phyloP scores from a whole-genome alignment of 2,797 vertebrate genomes.

The Orestias chungarensis region DNA sequence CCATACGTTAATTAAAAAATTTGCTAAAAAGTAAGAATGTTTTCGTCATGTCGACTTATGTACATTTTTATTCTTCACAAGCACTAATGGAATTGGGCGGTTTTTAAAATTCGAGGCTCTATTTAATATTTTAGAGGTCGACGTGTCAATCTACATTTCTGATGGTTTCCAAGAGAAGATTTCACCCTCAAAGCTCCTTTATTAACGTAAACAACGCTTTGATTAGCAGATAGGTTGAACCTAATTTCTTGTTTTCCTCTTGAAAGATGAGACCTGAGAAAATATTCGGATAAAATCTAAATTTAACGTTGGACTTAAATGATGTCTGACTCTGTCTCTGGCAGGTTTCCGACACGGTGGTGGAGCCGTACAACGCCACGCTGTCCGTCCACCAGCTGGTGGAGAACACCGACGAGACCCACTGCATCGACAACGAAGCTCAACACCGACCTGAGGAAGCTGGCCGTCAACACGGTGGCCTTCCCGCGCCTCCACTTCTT shows the following conservation, averaged over 20 bases:
- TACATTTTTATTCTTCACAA: background rate
- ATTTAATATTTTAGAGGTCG: background rate
- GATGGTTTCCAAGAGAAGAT: background rate
- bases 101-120: background rate
- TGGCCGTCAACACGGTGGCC: slow-evolving; percentile 89
- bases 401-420: slow-evolving; percentile 93
- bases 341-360: slow-evolving; percentile 88
- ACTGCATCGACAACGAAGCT: slow-evolving; percentile 93
- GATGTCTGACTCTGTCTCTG: background rate
- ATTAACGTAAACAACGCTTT: background rate
- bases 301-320: background rate
- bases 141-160: background rate
- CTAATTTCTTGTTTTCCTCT: background rate
- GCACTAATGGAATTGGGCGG: background rate
- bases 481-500: slow-evolving; percentile 90
- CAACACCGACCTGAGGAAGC: slow-evolving; percentile 86
- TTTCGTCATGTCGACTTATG: background rate
- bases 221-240: background rate
- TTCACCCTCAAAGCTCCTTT: background rate
- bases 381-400: slow-evolving; percentile 92
- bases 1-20: background rate
- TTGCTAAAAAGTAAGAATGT: background rate
- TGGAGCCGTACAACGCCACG: slow-evolving; percentile 92
- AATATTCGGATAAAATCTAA: background rate
- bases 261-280: background rate